phyloP scores from a whole-genome alignment of 1,140 invertebrate species.

The Ceratosolen solmsi region DNA sequence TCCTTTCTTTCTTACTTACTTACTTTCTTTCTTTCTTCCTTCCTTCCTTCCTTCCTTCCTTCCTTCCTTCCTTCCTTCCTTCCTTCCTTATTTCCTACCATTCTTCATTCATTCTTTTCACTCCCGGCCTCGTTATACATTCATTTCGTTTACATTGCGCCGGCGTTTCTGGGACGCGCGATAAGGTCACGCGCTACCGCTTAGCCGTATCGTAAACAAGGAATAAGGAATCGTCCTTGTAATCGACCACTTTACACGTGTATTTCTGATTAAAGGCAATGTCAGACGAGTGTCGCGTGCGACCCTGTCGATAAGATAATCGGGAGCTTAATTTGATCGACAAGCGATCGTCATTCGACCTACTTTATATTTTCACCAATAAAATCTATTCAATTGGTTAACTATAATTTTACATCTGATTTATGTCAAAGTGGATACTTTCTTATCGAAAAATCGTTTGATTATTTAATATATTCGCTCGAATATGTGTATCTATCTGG shows the following conservation, averaged over 20 bases:
- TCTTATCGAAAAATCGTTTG: background rate
- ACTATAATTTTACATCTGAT: background rate
- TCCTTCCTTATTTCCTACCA: too few species aligned
- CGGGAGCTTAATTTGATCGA: background rate
- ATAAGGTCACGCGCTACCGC: background rate
- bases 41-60: too few species aligned
- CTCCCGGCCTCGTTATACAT: background rate
- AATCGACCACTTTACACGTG: background rate
- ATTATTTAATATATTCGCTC: conserved; percentile 12
- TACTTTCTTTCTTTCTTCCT: too few species aligned
- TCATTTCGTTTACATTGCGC: background rate
- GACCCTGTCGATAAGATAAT: conserved; percentile 9
- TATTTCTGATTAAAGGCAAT: conserved; percentile 11
- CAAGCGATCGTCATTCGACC: background rate
- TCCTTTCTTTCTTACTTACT: too few species aligned
- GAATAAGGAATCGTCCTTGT: background rate
- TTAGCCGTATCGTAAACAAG: conserved; percentile 12
- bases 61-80: too few species aligned
- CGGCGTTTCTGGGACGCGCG: background rate
- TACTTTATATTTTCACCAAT: background rate
- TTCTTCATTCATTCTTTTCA: too few species aligned
- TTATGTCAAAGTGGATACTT: background rate
- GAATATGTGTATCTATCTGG: background rate
- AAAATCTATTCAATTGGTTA: background rate
- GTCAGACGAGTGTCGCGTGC: background rate